These are phyloP conservation scores for Leptobrachium ailaonicum DNA, from an alignment of 2,113 vertebrate genomes.

Conservation along the genomic window DNA sequence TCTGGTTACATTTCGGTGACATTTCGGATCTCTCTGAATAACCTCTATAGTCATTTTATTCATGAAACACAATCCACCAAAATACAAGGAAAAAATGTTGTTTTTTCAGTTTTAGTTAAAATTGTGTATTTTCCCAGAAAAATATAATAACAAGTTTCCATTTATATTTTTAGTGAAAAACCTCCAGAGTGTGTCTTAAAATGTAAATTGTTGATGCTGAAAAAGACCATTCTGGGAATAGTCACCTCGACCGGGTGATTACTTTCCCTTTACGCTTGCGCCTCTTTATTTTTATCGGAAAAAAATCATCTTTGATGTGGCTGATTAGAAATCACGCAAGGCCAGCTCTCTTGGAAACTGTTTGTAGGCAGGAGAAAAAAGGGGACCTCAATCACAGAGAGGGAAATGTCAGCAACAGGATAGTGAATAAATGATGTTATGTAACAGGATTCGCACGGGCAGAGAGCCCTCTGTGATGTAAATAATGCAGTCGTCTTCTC, in stretches of 20 bases:
- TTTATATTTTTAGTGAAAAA: no score
- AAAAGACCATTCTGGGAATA: background rate
- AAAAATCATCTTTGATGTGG: conserved; percentile 10
- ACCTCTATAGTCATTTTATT: no score
- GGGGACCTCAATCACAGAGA: background rate
- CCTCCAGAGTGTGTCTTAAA: no score
- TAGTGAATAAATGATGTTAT: conserved; percentile 14
- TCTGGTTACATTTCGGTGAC: no score
- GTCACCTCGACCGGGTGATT: background rate
- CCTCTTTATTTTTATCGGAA: background rate
- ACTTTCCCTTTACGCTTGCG: background rate
- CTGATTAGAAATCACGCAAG: conserved; percentile 1
- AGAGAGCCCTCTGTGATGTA: conserved; percentile 11
- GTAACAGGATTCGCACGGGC: background rate
- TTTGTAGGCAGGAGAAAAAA: conserved; percentile 4
- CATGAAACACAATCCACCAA: no score
- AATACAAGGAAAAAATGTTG: no score
- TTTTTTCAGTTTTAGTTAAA: no score
- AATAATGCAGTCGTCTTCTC: conserved; percentile 14
- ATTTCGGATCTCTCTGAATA: no score
- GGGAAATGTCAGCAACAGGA: conserved; percentile 17
- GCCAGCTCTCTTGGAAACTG: conserved; percentile 1
- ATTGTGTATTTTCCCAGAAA: no score
- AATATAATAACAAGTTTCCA: no score
- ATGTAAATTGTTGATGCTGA: background rate